Conservation (phyloP, 2,797 vertebrate species). For the Poecilia velifera region DNA sequence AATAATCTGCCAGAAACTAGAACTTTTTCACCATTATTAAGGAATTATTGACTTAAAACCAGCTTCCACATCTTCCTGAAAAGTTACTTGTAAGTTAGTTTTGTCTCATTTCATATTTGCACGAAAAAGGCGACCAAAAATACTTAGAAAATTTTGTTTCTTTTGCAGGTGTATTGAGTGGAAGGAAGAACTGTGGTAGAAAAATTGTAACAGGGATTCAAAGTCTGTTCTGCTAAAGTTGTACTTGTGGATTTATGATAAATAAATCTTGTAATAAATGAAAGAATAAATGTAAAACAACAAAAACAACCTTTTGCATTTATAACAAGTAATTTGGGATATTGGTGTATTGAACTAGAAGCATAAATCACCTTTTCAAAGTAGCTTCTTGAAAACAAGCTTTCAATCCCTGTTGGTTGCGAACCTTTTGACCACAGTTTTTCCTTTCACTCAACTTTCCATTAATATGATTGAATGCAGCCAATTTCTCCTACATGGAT, state of each 20-base stretch:
- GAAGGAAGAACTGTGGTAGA: constrained; percentile 1
- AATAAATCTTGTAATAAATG: too few species aligned
- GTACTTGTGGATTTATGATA: neutral
- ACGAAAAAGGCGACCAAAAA: too few species aligned
- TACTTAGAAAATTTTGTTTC: too few species aligned
- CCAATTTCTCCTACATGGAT: neutral
- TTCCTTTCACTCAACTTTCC: neutral
- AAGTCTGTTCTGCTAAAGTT: neutral
- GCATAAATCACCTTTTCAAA: neutral
- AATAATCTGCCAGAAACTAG: too few species aligned
- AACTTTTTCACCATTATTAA: too few species aligned
- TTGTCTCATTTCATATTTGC: too few species aligned
- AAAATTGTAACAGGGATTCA: neutral
- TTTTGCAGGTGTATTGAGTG: neutral
- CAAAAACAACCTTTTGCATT: neutral
- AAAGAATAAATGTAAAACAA: too few species aligned
- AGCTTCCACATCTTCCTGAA: too few species aligned
- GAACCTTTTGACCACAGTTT: neutral
- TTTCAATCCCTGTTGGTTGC: neutral
- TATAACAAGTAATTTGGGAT: neutral
- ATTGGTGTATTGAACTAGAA: too few species aligned
- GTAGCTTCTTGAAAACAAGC: neutral
- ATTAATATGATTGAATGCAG: neutral
- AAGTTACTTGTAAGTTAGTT: too few species aligned
- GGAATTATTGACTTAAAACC: too few species aligned